Base-by-base conservation (phyloP, 2,113 vertebrate species). In the Microcebus lehilahytsara region DNA sequence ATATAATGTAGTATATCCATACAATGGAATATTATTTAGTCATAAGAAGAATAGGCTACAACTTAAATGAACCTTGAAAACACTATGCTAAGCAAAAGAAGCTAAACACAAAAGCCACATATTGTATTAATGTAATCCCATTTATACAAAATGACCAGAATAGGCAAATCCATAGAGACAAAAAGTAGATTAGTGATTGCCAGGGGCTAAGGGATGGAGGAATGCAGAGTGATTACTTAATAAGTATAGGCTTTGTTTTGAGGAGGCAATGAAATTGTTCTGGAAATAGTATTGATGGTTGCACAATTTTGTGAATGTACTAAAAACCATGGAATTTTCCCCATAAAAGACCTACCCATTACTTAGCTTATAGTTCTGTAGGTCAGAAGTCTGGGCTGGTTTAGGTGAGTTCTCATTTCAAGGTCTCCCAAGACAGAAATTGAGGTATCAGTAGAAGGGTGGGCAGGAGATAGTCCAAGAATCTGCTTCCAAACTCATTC, bases 11-110 rank as follows among this genome's bases (percentile, higher is more conserved):
- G 27, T 79, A 20, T 23, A 53, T 72, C 23, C 37, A 25, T 71
- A 83, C 40, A 79, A 71, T 56, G 25, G 71, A 87, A 75, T 69
- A 56, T 89, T 89, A 89, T 32, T 85, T 46, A 81, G 58, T 58
- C 77, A 93, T 53, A 78, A 91, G 91, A 96, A 91, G 17, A 40
- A 77, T 60, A 72, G 9, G 16, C 30, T 56, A 78, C 14, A 62
- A 49, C 17, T 72, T 83, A 56, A 5, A 72, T 96, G 30, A 84
- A 79, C 27, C 40, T 93, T 93, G 58, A 74, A 92, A 93, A n/a
- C n/a, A n/a, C n/a, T n/a, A n/a, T n/a, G n/a, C n/a, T n/a, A n/a
- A 85, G n/a, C 9, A 56, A 67, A 60, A 69, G 9, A 51, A 83
- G 19, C 32, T 25, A 85, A 16, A 46, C 12, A 75, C 22, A 72